Conservation (phyloP, 1,140 invertebrate species). For the Cryptotermes secundus region DNA sequence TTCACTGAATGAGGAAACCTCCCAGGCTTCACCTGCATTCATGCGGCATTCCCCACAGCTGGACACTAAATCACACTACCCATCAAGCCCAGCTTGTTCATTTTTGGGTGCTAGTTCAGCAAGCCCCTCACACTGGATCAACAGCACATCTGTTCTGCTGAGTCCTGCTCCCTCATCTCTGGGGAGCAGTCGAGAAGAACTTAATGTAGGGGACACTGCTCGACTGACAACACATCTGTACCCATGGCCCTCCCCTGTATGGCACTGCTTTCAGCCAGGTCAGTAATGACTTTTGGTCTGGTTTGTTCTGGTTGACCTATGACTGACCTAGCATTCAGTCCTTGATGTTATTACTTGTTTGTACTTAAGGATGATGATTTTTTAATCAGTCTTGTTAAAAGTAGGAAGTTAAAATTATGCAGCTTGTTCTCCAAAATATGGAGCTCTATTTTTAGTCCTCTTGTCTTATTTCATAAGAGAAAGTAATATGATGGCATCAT, state of each 20-base stretch:
- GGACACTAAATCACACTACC: neutral
- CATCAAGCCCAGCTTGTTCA: neutral
- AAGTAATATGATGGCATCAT: no score
- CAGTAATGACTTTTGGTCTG: neutral
- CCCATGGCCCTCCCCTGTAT: slow-evolving; percentile 39
- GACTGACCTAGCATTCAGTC: neutral
- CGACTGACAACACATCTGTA: slow-evolving; percentile 6
- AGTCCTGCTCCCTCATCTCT: slow-evolving; percentile 41
- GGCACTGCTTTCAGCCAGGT: slow-evolving; percentile 41
- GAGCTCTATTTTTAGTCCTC: no score
- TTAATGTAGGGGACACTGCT: slow-evolving; percentile 18
- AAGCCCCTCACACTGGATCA: slow-evolving; percentile 1
- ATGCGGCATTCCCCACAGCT: neutral
- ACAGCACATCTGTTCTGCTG: slow-evolving; percentile 35
- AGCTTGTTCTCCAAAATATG: no score
- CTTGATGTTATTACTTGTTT: neutral
- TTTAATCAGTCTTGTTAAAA: neutral
- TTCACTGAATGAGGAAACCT: slow-evolving; percentile 3
- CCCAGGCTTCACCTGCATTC: neutral
- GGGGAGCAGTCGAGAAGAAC: slow-evolving; percentile 39
- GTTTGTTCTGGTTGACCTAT: neutral
- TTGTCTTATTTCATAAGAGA: no score
- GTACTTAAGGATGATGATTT: neutral
- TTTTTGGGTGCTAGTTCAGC: neutral
- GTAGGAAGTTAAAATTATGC: no score